Conservation (phyloP, 2,113 vertebrate species). For the Empidonax traillii region DNA sequence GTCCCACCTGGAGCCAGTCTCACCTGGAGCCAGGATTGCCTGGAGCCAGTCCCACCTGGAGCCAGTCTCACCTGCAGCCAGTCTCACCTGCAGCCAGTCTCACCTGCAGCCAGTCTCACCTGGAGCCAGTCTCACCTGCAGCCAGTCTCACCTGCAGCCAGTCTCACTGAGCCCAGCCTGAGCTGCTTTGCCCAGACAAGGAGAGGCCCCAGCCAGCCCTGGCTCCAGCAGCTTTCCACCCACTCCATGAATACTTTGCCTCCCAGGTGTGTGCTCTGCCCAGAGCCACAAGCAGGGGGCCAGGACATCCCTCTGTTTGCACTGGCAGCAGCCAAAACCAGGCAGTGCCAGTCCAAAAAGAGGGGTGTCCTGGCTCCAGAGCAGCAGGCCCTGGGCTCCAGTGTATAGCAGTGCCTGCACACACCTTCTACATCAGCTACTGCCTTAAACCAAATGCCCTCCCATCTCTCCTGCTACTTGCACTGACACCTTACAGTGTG, state of each 20-base stretch:
- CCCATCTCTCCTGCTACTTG: not conserved
- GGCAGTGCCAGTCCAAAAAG: not conserved
- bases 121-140: not conserved
- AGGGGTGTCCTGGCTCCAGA: not conserved
- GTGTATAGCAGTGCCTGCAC: not conserved
- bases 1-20: not conserved
- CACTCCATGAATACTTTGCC: not conserved
- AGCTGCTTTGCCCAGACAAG: not conserved
- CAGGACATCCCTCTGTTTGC: too few species aligned
- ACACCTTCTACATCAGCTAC: not conserved
- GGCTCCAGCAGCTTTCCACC: not conserved
- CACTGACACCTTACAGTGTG: not conserved
- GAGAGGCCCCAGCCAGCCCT: not conserved
- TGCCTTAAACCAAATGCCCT: not conserved
- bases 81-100: not conserved
- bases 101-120: not conserved
- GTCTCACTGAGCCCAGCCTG: accelerated
- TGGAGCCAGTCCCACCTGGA: not conserved
- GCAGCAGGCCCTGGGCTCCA: not conserved
- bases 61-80: not conserved
- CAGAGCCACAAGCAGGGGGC: not conserved
- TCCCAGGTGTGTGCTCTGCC: not conserved
- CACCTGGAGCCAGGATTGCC: too few species aligned
- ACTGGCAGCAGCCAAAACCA: too few species aligned
- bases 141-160: not conserved